A percentile compares a stretch with the other conserved stretches of the same genome.
These are phyloP conservation scores for Cosmopolites sordidus DNA, from an alignment of 2,888 invertebrate species.

Conservation along the genomic window DNA sequence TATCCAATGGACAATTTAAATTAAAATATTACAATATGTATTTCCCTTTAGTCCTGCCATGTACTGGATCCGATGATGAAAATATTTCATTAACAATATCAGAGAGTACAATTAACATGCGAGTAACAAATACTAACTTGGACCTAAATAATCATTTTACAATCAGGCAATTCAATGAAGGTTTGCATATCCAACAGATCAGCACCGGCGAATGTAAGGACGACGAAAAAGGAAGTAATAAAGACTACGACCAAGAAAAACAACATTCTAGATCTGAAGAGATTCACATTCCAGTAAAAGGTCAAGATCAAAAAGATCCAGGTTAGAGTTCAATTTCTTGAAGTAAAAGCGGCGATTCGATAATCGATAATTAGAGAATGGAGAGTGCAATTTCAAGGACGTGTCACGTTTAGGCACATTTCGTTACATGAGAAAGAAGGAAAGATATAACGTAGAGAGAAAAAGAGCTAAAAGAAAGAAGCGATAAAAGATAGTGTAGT, in stretches of 20 bases:
- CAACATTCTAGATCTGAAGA: slow-evolving; percentile 28
- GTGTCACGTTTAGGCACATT: too few species aligned
- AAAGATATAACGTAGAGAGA: too few species aligned
- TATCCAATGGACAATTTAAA: slow-evolving; percentile 42
- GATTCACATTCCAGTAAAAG: slow-evolving; percentile 35
- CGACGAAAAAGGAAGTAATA: slow-evolving; percentile 26
- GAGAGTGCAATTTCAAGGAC: too few species aligned
- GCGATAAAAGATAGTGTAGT: too few species aligned
- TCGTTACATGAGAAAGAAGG: too few species aligned
- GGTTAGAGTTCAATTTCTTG: too few species aligned
- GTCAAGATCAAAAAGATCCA: slow-evolving; percentile 31
- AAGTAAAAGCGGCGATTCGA: too few species aligned
- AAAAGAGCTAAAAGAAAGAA: too few species aligned
- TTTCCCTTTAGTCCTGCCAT: slow-evolving; percentile 12
- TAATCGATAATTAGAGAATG: too few species aligned
- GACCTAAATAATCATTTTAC: slow-evolving; percentile 46
- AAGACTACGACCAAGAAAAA: slow-evolving; percentile 36
- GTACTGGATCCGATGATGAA: slow-evolving; percentile 46
- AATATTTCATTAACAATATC: slow-evolving; percentile 47
- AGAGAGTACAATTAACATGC: slow-evolving; percentile 42
- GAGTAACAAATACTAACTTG: slow-evolving; percentile 41
- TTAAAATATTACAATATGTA: background rate
- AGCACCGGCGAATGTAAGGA: slow-evolving; percentile 31
- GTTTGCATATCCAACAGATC: slow-evolving; percentile 40
- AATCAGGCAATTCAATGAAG: slow-evolving; percentile 43